Evolutionary conservation across 2,797 vertebrate genomes (phyloP), one percentile per base, ranked within the genome.

Genomic region (Sus cebifrons): DNA sequence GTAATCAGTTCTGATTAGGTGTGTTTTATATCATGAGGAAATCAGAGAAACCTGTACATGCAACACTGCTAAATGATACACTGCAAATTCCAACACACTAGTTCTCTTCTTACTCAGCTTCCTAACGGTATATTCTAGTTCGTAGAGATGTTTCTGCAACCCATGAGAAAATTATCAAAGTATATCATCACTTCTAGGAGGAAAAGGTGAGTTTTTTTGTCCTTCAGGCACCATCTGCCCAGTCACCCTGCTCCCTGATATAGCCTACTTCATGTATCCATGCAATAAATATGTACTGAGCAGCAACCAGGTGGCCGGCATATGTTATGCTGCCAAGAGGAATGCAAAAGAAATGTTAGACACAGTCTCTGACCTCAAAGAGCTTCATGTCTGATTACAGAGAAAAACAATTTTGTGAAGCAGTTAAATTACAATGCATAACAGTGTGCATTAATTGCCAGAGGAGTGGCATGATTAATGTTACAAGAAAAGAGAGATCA

Each of bases 231-330:
- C 91, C 95, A 87, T 96, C 83, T 97, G 88, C 91, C 86, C 56
- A 77, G 58, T 77, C 87, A 52, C 71, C 49, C 32, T 92, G 18
- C 25, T 94, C 86, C 65, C 60, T 88, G 18, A 60, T 70, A 71
- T 78, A 93, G 92, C 92, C 90, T 92, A 58, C 68, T 94, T 94
- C 90, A 91, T 89, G 87, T 86, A 95, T 73, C 83, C 32, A 89
- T 54, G 91, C 70, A 95, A 96, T 96, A 96, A 97, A 94, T 96
- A 97, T 89, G 92, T 95, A 97, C 32, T 44, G 81, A 93, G 88
- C 81, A 82, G 91, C 40, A 79, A 77, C 49, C 90, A 97, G 91
- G 95, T 97, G 78, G 44, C 87, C 73, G 44, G 70, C 91, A 91
- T 89, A 95, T 89, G 93, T 74, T 85, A 6, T 54, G 67, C 86